Evolutionary conservation across 2,113 vertebrate genomes (phyloP).

Genomic region (Cepphus grylle): DNA sequence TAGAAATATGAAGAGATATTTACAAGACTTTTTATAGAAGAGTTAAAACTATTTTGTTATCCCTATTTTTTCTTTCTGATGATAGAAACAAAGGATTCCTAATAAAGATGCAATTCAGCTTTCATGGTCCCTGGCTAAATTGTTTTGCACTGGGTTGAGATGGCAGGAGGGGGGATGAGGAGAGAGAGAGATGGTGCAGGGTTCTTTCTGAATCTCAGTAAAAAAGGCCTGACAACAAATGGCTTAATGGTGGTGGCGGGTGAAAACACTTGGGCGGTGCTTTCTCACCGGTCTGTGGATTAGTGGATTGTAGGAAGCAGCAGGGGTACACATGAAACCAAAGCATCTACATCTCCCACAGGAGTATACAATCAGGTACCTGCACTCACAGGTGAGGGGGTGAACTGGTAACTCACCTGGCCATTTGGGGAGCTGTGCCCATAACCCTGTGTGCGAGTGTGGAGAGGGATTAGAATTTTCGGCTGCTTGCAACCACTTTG

Average conservation of each 20-base stretch:
- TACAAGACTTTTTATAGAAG: neutral
- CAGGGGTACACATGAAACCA: neutral
- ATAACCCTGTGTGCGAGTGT: neutral
- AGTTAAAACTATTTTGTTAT: neutral
- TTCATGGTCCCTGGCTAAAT: neutral
- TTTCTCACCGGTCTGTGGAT: neutral
- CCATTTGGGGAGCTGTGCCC: neutral
- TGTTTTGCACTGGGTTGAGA: neutral
- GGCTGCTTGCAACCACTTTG: neutral
- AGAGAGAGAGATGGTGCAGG: neutral
- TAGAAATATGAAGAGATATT: neutral
- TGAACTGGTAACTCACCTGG: neutral
- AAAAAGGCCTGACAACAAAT: neutral
- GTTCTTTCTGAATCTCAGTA: neutral
- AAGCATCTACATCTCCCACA: neutral
- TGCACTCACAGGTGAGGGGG: neutral
- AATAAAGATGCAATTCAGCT: neutral
- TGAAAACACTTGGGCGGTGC: neutral
- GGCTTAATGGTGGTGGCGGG: accelerated
- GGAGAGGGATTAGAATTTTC: neutral
- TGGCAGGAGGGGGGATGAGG: neutral
- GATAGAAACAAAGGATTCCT: neutral
- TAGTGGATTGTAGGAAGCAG: neutral
- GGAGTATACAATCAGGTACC: neutral
- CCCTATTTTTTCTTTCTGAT: neutral